Evolutionary conservation across 2,888 invertebrate species (phyloP), one percentile per base, ranked within the genome.

Genomic region (Drosophila robusta): DNA sequence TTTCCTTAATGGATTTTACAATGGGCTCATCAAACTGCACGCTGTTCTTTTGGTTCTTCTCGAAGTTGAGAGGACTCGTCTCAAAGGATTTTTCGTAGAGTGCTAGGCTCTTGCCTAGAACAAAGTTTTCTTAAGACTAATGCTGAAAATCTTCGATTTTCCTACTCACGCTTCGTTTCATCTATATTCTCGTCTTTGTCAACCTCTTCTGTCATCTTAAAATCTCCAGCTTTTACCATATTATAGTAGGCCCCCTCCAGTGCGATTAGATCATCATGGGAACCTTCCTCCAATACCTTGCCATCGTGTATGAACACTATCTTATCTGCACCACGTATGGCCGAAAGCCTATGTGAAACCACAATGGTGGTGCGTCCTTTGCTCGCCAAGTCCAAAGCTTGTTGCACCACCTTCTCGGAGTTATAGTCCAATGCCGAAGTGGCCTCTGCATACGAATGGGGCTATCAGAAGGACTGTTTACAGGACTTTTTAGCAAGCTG

Each of bases 361-460:
- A 96, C 95, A 58, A 96, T 93, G 62, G 96, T 96, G 68, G 96
- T 96, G 50, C 96, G 93, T 3, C 95, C 96, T 78, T 94, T 93
- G 12, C 95, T 94, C 0, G 97, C 97, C 16, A 94, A 93, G 87
- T 97, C 97, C 78, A 97, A 90, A 0, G 97, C 97, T 44, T 95
- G 94, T 91, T 97, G 97, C 1, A 97, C 97, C 58, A 94, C 94
- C 9, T 95, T 94, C 90, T 97, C 97, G 69, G 96, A 96, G 76
- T 95, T 95, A 6, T 95, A 95, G 91, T 97, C 97, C 73, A 97
- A 92, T 0, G 97, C 97, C 0, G 97, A 97, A 0, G 97, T 97
- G 0, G 97, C 97, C 91, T 97, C 75, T 75, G 26, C 8, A 34
- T 16, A 12, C 0, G 14, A 39, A 14, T 5, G 1, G 3, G 2